Evolutionary conservation across 2,113 vertebrate genomes (phyloP), one percentile per base, ranked within the genome.

Genomic region (Alligator mississippiensis): DNA sequence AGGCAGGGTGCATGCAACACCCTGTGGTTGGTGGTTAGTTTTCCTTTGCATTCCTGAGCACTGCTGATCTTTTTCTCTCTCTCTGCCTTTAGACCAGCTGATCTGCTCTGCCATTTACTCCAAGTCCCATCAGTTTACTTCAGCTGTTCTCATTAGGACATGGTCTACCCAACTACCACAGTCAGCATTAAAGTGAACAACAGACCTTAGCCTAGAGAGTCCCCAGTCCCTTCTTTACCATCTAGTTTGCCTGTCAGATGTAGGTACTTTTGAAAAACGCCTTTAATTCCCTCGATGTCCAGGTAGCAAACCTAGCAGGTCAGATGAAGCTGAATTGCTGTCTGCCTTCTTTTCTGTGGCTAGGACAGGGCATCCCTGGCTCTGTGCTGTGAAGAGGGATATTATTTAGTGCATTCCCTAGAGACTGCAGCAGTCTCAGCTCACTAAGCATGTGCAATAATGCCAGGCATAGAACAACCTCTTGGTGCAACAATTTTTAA

Each of bases 21-120:
- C 84, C 74, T 84, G 17, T 80, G 17, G 58, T 59, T 82, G 85
- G 34, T 57, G 79, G 83, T 95, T 90, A 92, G 88, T 76, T 94
- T 96, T 92, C 77, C 34, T 90, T 87, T 64, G 87, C 78, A 61
- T 85, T 82, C 24, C 82, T 60, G 47, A 34, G 17, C 59, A 54
- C 28, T 68, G 76, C 61, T 16, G 19, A n/a, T 62, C 60, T 58
- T 25, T 22, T n/a, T 59, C 17, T 70, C 34, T 3, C 60, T 4
- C 2, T 60, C 38, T 66, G 59, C 77, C 82, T 81, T 74, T 86
- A 82, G 70, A 66, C 77, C 59, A 62, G 60, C 79, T 70, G 77
- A 77, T 22, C 57, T 74, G 6, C n/a, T 94, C 57, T 84, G 82
- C 34, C 75, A 81, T n/a, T 54, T 22, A 3, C 86, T 87, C 60